Percentiles rank a stretch among this genome's conserved stretches.
phyloP scores from a whole-genome alignment of 2,888 invertebrate genomes.

The Elysia crispata region DNA sequence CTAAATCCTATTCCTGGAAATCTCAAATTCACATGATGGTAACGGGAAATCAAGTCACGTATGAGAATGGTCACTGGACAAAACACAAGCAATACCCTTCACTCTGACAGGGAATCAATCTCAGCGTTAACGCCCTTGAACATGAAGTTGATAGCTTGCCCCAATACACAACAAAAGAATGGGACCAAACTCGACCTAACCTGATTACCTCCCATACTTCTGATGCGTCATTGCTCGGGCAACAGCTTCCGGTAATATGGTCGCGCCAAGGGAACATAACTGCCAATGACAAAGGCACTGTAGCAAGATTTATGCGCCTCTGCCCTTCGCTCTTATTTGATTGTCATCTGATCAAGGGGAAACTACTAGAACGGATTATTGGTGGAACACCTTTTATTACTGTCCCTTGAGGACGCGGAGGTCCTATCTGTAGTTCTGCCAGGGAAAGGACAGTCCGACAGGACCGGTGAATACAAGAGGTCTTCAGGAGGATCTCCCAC shows the following conservation, averaged over 20 bases:
- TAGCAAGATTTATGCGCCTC: slow-evolving; percentile 41
- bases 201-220: slow-evolving; percentile 27
- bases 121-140: neutral
- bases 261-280: slow-evolving; percentile 31
- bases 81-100: neutral
- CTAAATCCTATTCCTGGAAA: too few species aligned
- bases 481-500: too few species aligned
- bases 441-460: too few species aligned
- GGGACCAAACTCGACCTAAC: slow-evolving; percentile 31
- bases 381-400: too few species aligned
- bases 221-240: slow-evolving; percentile 11
- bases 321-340: slow-evolving; percentile 40
- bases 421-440: too few species aligned
- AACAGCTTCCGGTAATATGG: neutral
- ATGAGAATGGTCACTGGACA: too few species aligned
- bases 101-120: neutral
- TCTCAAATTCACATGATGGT: too few species aligned
- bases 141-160: slow-evolving; percentile 14
- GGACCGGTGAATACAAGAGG: too few species aligned
- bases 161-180: neutral
- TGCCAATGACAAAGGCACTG: slow-evolving; percentile 30
- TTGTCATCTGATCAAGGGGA: slow-evolving; percentile 40
- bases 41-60: too few species aligned
- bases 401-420: too few species aligned
- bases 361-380: too few species aligned